phyloP scores from a whole-genome alignment of 2,888 invertebrate genomes.

The Cephus pulcher region DNA sequence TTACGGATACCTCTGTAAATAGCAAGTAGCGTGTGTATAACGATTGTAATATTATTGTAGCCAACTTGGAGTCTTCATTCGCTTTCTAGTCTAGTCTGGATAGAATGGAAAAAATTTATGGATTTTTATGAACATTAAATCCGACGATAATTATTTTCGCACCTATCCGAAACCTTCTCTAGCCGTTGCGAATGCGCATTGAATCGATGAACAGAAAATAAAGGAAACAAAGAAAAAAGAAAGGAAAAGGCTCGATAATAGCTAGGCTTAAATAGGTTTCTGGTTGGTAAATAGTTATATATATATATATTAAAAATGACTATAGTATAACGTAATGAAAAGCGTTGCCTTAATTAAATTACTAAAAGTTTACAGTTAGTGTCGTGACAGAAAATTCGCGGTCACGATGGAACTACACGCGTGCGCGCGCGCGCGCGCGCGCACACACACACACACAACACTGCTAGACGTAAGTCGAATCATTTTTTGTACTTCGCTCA shows the following conservation, averaged over 20 bases:
- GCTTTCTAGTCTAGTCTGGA: constrained; percentile 62
- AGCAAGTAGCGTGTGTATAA: neutral
- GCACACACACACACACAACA: constrained; percentile 6
- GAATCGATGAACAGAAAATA: neutral
- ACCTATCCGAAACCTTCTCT: neutral
- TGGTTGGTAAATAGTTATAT: constrained; percentile 34
- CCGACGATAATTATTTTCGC: neutral
- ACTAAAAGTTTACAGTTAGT: constrained; percentile 32
- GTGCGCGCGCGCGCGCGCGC: neutral
- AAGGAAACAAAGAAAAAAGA: neutral
- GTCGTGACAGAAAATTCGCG: neutral
- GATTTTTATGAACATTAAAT: neutral
- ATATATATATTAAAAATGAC: constrained; percentile 11
- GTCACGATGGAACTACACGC: too few species aligned
- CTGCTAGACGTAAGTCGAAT: constrained; percentile 43
- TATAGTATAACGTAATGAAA: constrained; percentile 42
- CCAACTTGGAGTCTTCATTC: constrained; percentile 43
- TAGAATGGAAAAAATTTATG: constrained; percentile 21
- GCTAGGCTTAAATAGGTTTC: constrained; percentile 18
- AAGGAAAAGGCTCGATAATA: neutral
- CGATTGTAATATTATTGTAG: constrained; percentile 24
- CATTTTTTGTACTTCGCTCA: constrained; percentile 53
- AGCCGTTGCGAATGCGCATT: neutral
- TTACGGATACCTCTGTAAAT: neutral
- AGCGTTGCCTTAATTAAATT: constrained; percentile 62